Evolutionary conservation across 2,888 invertebrate genomes (phyloP), one percentile per base, ranked within the genome.

Genomic region (Diachrysia chrysitis): DNA sequence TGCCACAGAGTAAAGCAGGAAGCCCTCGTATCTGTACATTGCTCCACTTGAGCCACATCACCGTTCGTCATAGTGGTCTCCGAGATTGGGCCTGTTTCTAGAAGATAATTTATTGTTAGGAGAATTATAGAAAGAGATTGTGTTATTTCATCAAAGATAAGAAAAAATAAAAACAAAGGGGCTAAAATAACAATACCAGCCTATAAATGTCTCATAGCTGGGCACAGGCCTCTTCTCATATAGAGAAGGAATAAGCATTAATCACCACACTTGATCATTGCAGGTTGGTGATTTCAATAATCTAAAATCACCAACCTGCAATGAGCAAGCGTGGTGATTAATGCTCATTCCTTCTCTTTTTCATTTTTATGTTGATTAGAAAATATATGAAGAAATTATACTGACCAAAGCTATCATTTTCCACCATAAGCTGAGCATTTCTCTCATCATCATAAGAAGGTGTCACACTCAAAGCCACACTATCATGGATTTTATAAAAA

Each of bases 1-100:
- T 96, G 95, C 97, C 97, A 98, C 0, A 97, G 91, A 0, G 97
- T 96, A 86, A 97, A 98, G 85, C 98, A 98, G 78, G 95, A 96
- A n/a, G 96, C 96, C 76, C 97, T 97, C 69, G 95, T 95, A 74
- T 96, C 96, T 0, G 90, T 92, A 71, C 96, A 96, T 35, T 93
- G 91, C 75, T 95, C 94, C 32, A 94, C 91, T 63, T 92, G 88
- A 0, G 87, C 89, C 5, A 84, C 80, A n/a, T 93, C 95, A 4
- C 95, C 92, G 5, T 86, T 90, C 0, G 88, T 82, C 16, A 94
- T 69, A 0, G 87, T 90, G 2, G 79, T 86, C 19, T 93, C 90
- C 0, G 92, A 83, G 71, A 93, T 81, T 0, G 82, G 82, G 2
- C 93, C 93, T 0, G 83, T 87, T 60, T 87, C 93, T 93, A 76